Evolutionary conservation across 1,140 invertebrate genomes (phyloP), one percentile per base, ranked within the genome.

Genomic region (Lepidurus apus): DNA sequence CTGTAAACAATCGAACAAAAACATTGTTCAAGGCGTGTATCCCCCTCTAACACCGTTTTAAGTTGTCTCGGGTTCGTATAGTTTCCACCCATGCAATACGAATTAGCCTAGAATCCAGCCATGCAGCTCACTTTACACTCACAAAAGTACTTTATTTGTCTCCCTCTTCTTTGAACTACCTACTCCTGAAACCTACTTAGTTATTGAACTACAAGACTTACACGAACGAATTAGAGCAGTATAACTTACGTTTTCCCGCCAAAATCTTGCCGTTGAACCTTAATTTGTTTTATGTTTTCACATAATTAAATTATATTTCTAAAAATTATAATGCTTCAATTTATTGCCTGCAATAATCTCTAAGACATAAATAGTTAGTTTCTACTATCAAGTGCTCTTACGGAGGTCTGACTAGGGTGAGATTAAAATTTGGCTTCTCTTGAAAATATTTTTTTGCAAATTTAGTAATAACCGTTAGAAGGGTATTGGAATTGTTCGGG

Each of bases 1-100:
- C 79, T 80, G 79, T 73, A 76, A 73, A 43, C 34, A 34, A 34
- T 3, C 34, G 34, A 34, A 34, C 34, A 26, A 45, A 43, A 53
- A 42, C 9, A 74, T 7, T 34, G n/a, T n/a, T 45, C 42, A 42
- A 44, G n/a, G 21, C 73, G 53, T 65, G 13, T 65, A 34, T 65
- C 53, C 53, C 53, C 53, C 6, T 65, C 21, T 65, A 4, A n/a
- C 21, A 65, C 53, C 17, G 17, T 13, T n/a, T 65, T 65, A 13
- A 17, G 13, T 65, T 13, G 17, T 65, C 53, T 65, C 21, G 53
- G 34, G 34, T 34, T 34, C 2, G 34, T 34, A 1, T 34, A 1
- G 17, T 65, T 17, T 3, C 53, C 53, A 65, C 53, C 53, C 53
- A 65, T 65, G 53, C 53, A 65, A 65, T 65, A 7, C 53, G 13